Conservation (phyloP, 2,113 vertebrate species). For the Podiceps cristatus region DNA sequence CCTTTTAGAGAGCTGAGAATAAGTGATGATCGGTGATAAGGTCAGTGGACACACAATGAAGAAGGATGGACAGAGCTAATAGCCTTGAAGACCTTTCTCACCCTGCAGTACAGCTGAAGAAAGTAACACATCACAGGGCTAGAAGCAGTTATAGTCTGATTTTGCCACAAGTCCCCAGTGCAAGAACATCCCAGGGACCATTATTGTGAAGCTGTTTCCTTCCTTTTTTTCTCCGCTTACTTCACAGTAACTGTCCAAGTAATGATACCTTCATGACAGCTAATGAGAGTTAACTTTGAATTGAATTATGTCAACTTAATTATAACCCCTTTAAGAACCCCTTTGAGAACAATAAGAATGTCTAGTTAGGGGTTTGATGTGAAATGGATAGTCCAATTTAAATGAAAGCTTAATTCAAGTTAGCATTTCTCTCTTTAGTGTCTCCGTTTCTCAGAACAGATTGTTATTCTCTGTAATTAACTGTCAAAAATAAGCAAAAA, state of each 20-base stretch:
- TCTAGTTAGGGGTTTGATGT: slow-evolving; percentile 49
- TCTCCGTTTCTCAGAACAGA: background rate
- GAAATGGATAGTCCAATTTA: slow-evolving; percentile 63
- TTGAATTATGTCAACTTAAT: slow-evolving; percentile 58
- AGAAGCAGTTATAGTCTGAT: background rate
- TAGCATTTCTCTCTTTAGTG: slow-evolving; percentile 28
- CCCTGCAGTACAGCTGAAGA: background rate
- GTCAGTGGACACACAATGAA: background rate
- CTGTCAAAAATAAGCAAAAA: slow-evolving; percentile 34
- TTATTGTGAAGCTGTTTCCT: slow-evolving; percentile 10
- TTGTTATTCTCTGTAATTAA: slow-evolving; percentile 43
- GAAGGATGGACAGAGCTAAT: background rate
- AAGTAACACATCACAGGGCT: background rate
- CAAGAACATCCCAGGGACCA: background rate
- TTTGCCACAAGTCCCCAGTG: background rate
- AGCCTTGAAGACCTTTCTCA: background rate
- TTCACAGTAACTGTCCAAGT: slow-evolving; percentile 32
- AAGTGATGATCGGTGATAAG: background rate
- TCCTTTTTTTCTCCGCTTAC: background rate
- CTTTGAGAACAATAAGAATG: slow-evolving; percentile 45
- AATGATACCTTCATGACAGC: slow-evolving; percentile 34
- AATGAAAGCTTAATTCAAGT: slow-evolving; percentile 53
- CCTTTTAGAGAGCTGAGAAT: background rate
- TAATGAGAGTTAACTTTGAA: slow-evolving; percentile 53
- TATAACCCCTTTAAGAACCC: slow-evolving; percentile 44